phyloP scores from a whole-genome alignment of 2,113 vertebrate genomes.

The Toxotes jaculatrix region DNA sequence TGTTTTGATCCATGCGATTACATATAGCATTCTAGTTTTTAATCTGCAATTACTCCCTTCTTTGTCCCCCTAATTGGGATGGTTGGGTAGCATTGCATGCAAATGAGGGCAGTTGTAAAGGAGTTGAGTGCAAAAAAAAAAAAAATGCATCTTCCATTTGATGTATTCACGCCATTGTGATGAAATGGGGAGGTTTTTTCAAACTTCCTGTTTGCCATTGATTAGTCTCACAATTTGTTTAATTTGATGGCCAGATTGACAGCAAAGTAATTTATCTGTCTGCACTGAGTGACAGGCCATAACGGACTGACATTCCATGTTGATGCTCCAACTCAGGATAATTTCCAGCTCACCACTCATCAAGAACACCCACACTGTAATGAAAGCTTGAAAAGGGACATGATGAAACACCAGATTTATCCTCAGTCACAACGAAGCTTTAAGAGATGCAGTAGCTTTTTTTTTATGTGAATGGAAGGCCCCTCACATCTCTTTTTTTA shows the following conservation, averaged over 20 bases:
- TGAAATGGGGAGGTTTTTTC: constrained; percentile 59
- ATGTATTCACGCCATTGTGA: constrained; percentile 65
- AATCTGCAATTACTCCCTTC: constrained; percentile 82
- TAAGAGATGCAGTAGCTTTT: constrained; percentile 81
- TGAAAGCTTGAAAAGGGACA: constrained; percentile 64
- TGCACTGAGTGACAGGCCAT: constrained; percentile 89
- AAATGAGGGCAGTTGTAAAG: constrained; percentile 69
- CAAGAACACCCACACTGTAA: constrained; percentile 86
- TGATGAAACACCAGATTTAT: constrained; percentile 85
- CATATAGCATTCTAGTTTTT: constrained; percentile 78
- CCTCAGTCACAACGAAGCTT: constrained; percentile 88
- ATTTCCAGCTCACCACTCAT: constrained; percentile 94
- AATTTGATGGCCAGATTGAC: constrained; percentile 87
- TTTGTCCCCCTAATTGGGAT: constrained; percentile 80
- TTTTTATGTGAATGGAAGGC: constrained; percentile 9
- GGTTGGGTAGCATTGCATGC: constrained; percentile 70
- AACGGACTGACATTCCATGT: constrained; percentile 88
- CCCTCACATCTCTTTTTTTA: constrained; percentile 1
- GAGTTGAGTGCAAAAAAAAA: constrained; percentile 52
- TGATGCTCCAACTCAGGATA: constrained; percentile 87
- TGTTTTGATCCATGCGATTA: constrained; percentile 84
- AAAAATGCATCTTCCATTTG: constrained; percentile 58
- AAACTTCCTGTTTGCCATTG: constrained; percentile 78
- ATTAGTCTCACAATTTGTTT: constrained; percentile 86
- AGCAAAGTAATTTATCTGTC: constrained; percentile 88